Evolutionary conservation across 1,140 invertebrate species (phyloP), one percentile per base, ranked within the genome.

Genomic region (Leptopilina boulardi): DNA sequence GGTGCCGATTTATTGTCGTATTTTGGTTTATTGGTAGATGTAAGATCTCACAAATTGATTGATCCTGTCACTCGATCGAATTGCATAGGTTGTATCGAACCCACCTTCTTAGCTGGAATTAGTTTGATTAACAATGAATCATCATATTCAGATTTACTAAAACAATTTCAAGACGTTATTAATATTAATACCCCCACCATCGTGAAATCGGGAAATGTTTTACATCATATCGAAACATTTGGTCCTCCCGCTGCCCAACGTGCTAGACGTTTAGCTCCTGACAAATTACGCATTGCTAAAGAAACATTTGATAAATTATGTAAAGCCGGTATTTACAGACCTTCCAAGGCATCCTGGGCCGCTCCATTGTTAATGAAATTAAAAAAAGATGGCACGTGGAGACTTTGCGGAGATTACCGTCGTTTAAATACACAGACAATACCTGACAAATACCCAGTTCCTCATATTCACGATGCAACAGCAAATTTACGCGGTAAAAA

Each of bases 321-420:
- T 1, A 26, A 51, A 54, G 15, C 19, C 3, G 59, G 59, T 10
- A 18, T 73, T 10, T 51, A n/a, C 18, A 38, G 38, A 15, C 71
- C 18, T 8, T 72, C 71, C 4, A 87, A 84, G 1, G 42, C 71
- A 73, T 77, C 87, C 13, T 92, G 88, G 88, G 85, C 87, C 5
- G 83, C 80, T 21, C 88, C 89, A n/a, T 44, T 90, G 15, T 85
- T 90, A 72, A 82, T 92, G 75, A 86, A 87, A 0, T 76, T 80
- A 2, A 92, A 92, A 77, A 82, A 82, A 72, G 80, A 84, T 76
- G 88, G 87, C 2, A 75, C 77, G 4, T 88, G 83, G 81, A 72
- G 89, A 21, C 78, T 83, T 4, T 87, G 83, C 75, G 87, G 89
- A 0, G 89, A 91, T 76, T 91, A 87, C 71, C 79, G 86, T 10